Conservation (phyloP, 2,797 vertebrate genomes). For the Pseudopleuronectes americanus region DNA sequence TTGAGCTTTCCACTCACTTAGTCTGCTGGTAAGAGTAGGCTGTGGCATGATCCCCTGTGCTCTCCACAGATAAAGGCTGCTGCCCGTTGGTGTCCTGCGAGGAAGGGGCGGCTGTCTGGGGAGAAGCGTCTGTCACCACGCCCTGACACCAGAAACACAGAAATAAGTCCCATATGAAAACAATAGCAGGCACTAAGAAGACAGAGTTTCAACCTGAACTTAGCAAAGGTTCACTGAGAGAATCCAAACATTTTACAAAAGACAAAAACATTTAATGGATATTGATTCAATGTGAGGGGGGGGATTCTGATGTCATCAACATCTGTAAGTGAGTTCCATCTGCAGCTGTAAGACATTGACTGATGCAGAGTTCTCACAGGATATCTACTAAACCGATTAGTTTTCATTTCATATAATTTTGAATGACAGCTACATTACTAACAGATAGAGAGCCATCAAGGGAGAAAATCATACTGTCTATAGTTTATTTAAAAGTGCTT, state of each 20-base stretch:
- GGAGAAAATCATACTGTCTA: no score
- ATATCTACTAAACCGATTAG: neutral
- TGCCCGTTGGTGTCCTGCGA: constrained; percentile 95
- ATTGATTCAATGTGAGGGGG: neutral
- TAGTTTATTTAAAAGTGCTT: no score
- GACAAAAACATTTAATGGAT: neutral
- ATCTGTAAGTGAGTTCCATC: no score
- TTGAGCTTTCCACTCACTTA: constrained; percentile 86
- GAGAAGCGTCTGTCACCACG: constrained; percentile 94
- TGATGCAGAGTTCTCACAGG: neutral
- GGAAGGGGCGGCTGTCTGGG: constrained; percentile 92
- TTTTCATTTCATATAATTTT: no score
- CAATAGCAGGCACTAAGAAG: neutral
- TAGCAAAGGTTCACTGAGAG: neutral
- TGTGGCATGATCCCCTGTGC: constrained; percentile 90
- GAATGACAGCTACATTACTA: no score
- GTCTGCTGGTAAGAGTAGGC: constrained; percentile 96
- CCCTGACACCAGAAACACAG: constrained; percentile 81
- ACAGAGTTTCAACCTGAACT: neutral
- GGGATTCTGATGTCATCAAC: constrained; percentile 1
- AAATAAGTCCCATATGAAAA: neutral
- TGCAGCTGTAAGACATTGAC: neutral
- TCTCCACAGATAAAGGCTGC: constrained; percentile 95
- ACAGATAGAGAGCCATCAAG: no score
- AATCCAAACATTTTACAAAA: constrained; percentile 4